Percentiles rank a stretch among this genome's conserved stretches.
Conservation (phyloP, 2,888 invertebrate species). For the Diarsia brunnea region DNA sequence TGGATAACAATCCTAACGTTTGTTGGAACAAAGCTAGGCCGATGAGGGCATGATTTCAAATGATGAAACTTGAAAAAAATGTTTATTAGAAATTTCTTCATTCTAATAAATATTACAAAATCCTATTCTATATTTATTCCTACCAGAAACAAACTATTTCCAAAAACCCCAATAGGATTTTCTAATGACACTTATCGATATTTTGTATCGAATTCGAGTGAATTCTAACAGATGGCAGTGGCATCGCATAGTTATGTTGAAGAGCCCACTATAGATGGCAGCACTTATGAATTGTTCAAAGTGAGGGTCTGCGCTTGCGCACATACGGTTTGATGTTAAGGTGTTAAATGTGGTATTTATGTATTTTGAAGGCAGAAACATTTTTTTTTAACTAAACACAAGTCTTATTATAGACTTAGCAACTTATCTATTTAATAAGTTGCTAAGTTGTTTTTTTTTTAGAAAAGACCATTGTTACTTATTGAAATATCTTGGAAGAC, state of each 20-base stretch:
- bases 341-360: background rate
- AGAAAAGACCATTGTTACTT: too few species aligned
- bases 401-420: too few species aligned
- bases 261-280: constrained; percentile 56
- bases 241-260: background rate
- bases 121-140: background rate
- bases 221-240: constrained; percentile 59
- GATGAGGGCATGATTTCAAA: too few species aligned
- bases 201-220: constrained; percentile 18
- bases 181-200: constrained; percentile 29
- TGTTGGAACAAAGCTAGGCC: too few species aligned
- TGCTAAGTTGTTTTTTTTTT: too few species aligned
- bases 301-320: constrained; percentile 5
- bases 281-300: too few species aligned
- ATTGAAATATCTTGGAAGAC: background rate
- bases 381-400: background rate
- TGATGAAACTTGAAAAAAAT: constrained; percentile 3
- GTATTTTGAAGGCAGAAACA: background rate
- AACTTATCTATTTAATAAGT: too few species aligned
- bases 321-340: background rate
- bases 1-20: background rate
- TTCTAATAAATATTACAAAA: constrained; percentile 11
- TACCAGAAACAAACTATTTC: background rate
- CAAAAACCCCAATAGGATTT: background rate
- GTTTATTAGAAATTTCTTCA: constrained; percentile 24